Conservation (phyloP, 30 jellyfish, hydroid and myxozoan species). For the Aurelia sp. region DNA sequence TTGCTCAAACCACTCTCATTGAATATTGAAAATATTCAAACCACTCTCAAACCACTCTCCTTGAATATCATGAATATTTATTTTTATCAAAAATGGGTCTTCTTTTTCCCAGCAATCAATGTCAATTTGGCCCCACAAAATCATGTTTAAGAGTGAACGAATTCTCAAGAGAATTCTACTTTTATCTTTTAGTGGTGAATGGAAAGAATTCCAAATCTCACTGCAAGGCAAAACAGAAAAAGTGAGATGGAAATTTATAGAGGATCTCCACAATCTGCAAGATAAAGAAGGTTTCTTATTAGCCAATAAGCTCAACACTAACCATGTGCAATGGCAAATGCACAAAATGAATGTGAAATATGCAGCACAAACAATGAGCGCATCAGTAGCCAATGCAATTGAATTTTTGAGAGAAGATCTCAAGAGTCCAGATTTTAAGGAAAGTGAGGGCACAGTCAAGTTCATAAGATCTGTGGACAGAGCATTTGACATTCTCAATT, state of each 20-base stretch:
- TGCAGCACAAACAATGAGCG: conserved; percentile 49
- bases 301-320: conserved; percentile 32
- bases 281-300: conserved; percentile 40
- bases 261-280: conserved; percentile 25
- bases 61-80: too few relatives aligned
- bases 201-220: conserved; percentile 22
- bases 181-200: background rate
- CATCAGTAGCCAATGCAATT: conserved; percentile 49
- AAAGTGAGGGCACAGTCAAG: conserved; percentile 40
- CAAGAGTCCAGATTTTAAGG: conserved; percentile 25
- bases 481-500: conserved; percentile 40
- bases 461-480: conserved; percentile 34
- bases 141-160: background rate
- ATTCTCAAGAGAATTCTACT: background rate
- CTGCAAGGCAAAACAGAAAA: background rate
- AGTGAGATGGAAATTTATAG: conserved; percentile 20
- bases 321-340: conserved; percentile 45
- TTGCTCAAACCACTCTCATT: too few relatives aligned
- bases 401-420: conserved; percentile 23
- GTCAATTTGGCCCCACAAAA: conserved; percentile 1
- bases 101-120: too few relatives aligned
- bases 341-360: conserved; percentile 48
- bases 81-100: too few relatives aligned
- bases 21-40: too few relatives aligned
- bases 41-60: too few relatives aligned